Evolutionary conservation across 2,113 vertebrate genomes (phyloP), one percentile per base, ranked within the genome.

Genomic region (Abramis brama): DNA sequence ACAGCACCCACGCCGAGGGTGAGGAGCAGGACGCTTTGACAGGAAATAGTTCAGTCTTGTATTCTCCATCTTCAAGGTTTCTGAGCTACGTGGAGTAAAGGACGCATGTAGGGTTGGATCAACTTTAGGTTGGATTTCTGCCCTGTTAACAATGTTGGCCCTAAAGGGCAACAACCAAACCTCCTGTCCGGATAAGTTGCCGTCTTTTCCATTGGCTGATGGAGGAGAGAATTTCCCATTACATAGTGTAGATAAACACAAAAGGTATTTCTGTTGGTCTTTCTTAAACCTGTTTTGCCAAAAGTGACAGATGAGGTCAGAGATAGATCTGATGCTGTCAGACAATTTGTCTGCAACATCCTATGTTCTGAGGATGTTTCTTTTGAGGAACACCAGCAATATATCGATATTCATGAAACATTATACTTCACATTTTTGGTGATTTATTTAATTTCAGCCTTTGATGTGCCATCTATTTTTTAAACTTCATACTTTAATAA

Each of bases 1-100:
- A 92, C 87, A 86, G 91, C 70, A n/a, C 93, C 93, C 93, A 95
- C 92, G 83, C 93, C 87, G 83, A 89, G 89, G 75, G 85, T 83
- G 89, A 92, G 91, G 86, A 90, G 90, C 86, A 91, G 90, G 78
- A 85, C 23, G n/a, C 17, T 83, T 59, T 66, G 60, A 81, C 79
- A 68, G 80, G 33, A 73, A 83, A 74, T n/a, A 57, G 19, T 45
- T 77, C 70, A 85, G 33, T 71, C 45, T 82, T 82, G 55, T 27
- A 70, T 87, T 81, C 75, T 82, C 74, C 86, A 82, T 85, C 62
- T 75, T 87, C 59, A 81, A 82, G 39, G 74, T 70, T 80, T 87
- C 83, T 85, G 39, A 80, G 73, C 55, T 82, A 55, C 78, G 79
- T 85, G 15, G 57, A 79, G 68, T 79, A 62, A 89, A 74, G 47